Evolutionary conservation across 2,113 vertebrate genomes (phyloP), one percentile per base, ranked within the genome.

Genomic region (Acanthisitta chloris): DNA sequence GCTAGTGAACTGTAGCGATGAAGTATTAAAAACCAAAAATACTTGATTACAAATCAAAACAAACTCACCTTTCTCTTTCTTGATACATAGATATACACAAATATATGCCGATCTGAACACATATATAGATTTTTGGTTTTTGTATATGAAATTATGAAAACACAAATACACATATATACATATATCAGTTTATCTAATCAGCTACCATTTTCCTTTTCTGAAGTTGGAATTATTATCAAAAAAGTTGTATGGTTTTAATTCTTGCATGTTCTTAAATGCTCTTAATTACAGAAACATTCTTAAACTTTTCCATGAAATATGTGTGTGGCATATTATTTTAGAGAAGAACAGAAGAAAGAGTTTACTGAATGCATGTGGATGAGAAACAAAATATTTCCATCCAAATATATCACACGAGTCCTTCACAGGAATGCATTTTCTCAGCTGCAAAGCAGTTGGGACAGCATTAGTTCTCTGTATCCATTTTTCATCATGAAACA

Each of bases 121-220:
- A 23, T 54, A 36, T 21, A 16, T 9, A 65, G 10, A 24, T 8
- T 15, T 3, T 5, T n/a, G 6, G 34, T 26, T 59, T 54, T 43
- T 85, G 14, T 31, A 25, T 24, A 66, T 1, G 17, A 36, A 61
- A 4, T 6, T 25, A 43, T 9, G 4, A 43, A 31, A 45, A 45
- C 4, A 23, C 15, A 28, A 23, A 25, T 8, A 33, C 21, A 10
- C 8, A 38, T 1, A 12, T 1, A 54, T 15, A 57, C 2, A 31
- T n/a, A 20, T 3, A 38, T 70, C 5, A 4, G 14, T 70, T 48
- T 38, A 81, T 31, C 8, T 74, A 23, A 51, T 12, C n/a, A 64
- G 9, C 20, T 57, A 34, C 4, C 5, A 24, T 8, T 31, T 57
- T 86, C 6, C 21, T 65, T 51, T 84, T 24, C 15, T 8, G 21